A percentile compares a stretch with the other conserved stretches of the same genome.
phyloP scores from a whole-genome alignment of 2,797 vertebrate genomes.

The Liasis olivaceus region DNA sequence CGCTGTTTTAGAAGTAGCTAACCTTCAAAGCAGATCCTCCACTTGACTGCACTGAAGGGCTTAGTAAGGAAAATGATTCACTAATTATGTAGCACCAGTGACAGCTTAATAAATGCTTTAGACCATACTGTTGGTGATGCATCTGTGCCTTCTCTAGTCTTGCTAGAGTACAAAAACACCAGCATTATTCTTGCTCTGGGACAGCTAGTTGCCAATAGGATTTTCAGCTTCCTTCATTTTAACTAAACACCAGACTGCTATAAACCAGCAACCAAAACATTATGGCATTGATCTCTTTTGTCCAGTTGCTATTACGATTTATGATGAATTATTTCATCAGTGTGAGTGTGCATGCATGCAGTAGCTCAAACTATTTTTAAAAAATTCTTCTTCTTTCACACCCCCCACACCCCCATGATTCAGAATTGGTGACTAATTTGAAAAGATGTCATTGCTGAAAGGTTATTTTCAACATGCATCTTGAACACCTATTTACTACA shows the following conservation, averaged over 20 bases:
- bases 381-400: not conserved
- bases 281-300: slow-evolving; percentile 59
- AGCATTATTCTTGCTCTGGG: slow-evolving; percentile 34
- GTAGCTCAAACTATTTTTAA: slow-evolving; percentile 13
- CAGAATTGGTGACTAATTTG: slow-evolving; percentile 47
- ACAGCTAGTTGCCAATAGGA: slow-evolving; percentile 38
- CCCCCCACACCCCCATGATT: slow-evolving; percentile 32
- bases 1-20: not conserved
- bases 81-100: not conserved
- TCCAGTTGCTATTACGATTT: slow-evolving; percentile 45
- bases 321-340: slow-evolving; percentile 50
- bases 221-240: slow-evolving; percentile 49
- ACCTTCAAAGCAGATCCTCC: not conserved
- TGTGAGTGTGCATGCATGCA: slow-evolving; percentile 13
- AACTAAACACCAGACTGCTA: slow-evolving; percentile 50
- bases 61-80: slow-evolving; percentile 20
- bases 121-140: not conserved
- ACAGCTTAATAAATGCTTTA: not conserved
- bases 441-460: slow-evolving; percentile 51
- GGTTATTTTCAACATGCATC: slow-evolving; percentile 42
- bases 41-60: slow-evolving; percentile 5
- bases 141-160: not conserved
- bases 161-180: slow-evolving; percentile 12
- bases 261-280: slow-evolving; percentile 40
- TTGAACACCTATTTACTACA: slow-evolving; percentile 41